These are phyloP conservation scores for Sinocyclocheilus anophthalmus DNA, from an alignment of 2,113 vertebrate species.

Conservation along the genomic window DNA sequence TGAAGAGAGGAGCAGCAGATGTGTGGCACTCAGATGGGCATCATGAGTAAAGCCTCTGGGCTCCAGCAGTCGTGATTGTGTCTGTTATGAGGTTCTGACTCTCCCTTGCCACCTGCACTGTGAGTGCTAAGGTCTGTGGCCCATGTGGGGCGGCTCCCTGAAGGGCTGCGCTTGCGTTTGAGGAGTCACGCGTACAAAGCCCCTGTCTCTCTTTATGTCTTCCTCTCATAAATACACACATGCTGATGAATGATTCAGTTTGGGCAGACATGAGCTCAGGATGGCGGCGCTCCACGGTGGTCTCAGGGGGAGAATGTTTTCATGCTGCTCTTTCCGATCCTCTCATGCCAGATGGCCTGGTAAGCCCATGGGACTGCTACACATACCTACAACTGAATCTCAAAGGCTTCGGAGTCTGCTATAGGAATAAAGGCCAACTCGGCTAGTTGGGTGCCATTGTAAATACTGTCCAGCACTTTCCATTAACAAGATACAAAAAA, in stretches of 20 bases:
- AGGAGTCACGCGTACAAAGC: slow-evolving; percentile 13
- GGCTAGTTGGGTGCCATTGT: slow-evolving; percentile 11
- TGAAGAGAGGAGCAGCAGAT: slow-evolving; percentile 70
- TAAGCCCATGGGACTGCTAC: slow-evolving; percentile 37
- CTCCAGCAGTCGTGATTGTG: neutral
- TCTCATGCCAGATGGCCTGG: slow-evolving; percentile 49
- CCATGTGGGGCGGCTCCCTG: slow-evolving; percentile 1
- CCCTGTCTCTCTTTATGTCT: neutral
- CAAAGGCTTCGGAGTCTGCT: slow-evolving; percentile 52
- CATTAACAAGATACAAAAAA: neutral
- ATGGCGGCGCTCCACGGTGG: slow-evolving; percentile 36
- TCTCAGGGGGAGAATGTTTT: slow-evolving; percentile 49
- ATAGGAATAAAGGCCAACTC: neutral
- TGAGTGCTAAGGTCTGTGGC: neutral
- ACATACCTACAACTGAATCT: slow-evolving; percentile 48
- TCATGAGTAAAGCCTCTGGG: slow-evolving; percentile 21
- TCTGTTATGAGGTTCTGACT: neutral
- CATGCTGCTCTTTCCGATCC: slow-evolving; percentile 49
- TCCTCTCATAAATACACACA: slow-evolving; percentile 17
- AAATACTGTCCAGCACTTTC: slow-evolving; percentile 1
- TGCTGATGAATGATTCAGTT: slow-evolving; percentile 64
- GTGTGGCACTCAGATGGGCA: slow-evolving; percentile 40
- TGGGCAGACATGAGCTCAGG: slow-evolving; percentile 27
- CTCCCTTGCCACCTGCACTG: neutral
- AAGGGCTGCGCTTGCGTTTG: slow-evolving; percentile 13